Evolutionary conservation across 2,888 invertebrate species (phyloP), one percentile per base, ranked within the genome.

Genomic region (Parascotia fuliginaria): DNA sequence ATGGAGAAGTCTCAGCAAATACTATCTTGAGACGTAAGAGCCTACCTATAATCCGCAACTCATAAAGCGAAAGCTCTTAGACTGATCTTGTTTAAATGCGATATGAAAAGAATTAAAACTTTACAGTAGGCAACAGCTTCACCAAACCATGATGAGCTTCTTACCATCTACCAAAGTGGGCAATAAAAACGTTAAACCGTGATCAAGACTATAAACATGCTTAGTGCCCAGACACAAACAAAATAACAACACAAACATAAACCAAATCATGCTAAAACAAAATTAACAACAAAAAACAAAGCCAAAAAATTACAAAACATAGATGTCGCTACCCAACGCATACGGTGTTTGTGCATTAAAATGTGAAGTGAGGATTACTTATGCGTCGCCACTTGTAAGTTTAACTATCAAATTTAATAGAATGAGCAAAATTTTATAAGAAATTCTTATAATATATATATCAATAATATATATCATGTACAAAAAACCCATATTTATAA

Each of bases 201-300:
- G 7, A 16, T 32, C 4, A n/a, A 12, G 16, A 33, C 9, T 24
- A 19, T 19, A 24, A 45, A 6, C 39, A 45, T 45, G 24, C 38
- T 27, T 22, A 31, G 31, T n/a, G 27, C 33, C 24, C 33, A 39
- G 19, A 32, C 14, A 33, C n/a, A 11, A 4, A 32, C 7, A 44
- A 28, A 36, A 49, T 49, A 59, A 57, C 48, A 55, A 36, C 32
- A 44, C 38, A 50, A 45, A 44, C 24, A 24, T 22, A n/a, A 51
- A 52, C 50, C 28, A 59, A 33, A 49, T 31, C 33, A 19, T 47
- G 48, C 44, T 16, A 52, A 36, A 24, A 50, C 33, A 6, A 57
- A 53, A 51, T 51, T 47, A 58, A 58, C 46, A 38, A 36, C 5
- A 3, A 16, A 57, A 52, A 37, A 50, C 34, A 55, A 44, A 19